Percentiles rank a stretch among this genome's conserved stretches.
These are phyloP conservation scores for Heteromormyrus szaboi DNA, from an alignment of 2,797 vertebrate genomes.

Conservation along the genomic window DNA sequence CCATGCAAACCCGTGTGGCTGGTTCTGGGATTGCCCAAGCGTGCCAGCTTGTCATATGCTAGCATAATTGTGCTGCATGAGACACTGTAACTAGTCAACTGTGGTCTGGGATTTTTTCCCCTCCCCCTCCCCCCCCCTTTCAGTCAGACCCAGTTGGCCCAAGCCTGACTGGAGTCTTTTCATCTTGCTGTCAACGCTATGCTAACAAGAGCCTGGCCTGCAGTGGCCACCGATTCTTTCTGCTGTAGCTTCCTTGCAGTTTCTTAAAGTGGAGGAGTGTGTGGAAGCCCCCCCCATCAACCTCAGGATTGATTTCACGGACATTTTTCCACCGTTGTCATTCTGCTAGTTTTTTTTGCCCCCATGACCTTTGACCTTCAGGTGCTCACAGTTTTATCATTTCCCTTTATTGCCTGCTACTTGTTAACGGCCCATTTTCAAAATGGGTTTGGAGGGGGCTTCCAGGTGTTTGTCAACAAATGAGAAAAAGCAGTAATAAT, in stretches of 20 bases:
- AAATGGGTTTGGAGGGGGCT: constrained; percentile 39
- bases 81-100: constrained; percentile 88
- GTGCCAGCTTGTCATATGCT: constrained; percentile 89
- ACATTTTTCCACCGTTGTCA: constrained; percentile 36
- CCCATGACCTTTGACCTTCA: constrained; percentile 23
- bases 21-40: constrained; percentile 72
- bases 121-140: constrained; percentile 41
- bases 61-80: constrained; percentile 83
- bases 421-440: constrained; percentile 55
- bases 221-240: constrained; percentile 64
- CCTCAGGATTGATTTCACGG: constrained; percentile 31
- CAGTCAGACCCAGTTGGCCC: constrained; percentile 53
- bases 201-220: constrained; percentile 80
- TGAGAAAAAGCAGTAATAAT: constrained; percentile 49
- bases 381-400: constrained; percentile 38
- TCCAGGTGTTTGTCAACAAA: constrained; percentile 56
- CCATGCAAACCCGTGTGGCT: constrained; percentile 73
- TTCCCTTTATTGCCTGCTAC: constrained; percentile 51
- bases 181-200: constrained; percentile 88
- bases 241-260: constrained; percentile 43
- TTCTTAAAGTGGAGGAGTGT: constrained; percentile 35
- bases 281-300: constrained; percentile 17
- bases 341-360: constrained; percentile 44
- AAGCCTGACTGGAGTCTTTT: constrained; percentile 86
- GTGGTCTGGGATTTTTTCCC: constrained; percentile 63